Evolutionary conservation across 2,113 vertebrate genomes (phyloP), one percentile per base, ranked within the genome.

Genomic region (Cinclus cinclus): DNA sequence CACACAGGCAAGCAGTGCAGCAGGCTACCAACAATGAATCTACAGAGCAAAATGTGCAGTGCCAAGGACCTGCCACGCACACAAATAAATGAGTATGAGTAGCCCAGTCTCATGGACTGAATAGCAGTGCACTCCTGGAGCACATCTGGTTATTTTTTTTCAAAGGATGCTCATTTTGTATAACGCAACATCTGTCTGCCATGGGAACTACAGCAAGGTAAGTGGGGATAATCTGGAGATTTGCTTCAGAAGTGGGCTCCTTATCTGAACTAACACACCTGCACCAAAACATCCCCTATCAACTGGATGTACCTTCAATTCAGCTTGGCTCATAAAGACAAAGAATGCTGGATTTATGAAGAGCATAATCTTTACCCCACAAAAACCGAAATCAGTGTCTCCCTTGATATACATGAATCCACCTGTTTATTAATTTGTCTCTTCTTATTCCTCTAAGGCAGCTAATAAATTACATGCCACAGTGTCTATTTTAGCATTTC

Each of bases 291-390:
- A 27, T 35, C 8, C 37, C 15, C 12, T 63, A 10, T 46, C 52
- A 60, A 8, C 14, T 31, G 11, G 33, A 42, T 13, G 1, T 4
- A 31, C 6, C 21, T 85, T 46, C 4, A 11, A 8, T 17, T 52
- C 9, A 11, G 21, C 3, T 30, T 83, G 24, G 24, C 22, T 81
- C 46, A 49, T 23, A 35, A 81, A 84, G 28, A 10, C 41, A 58
- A 70, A 39, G 18, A 84, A 50, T 31, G 7, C 7, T 53, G 23
- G 5, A 15, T 82, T 84, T 90, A 28, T 55, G 25, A 81, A 67
- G 5, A 49, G 19, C 2, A 6, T 17, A 4, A 1, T 59, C 23
- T 87, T 71, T 16, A 86, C 4, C 6, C 9, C 1, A 1, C 15
- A 81, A 42, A 35, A 21, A 0, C 2, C 12, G 6, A 78, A 77